Conservation (phyloP, 2,797 vertebrate genomes). For the Anas acuta region DNA sequence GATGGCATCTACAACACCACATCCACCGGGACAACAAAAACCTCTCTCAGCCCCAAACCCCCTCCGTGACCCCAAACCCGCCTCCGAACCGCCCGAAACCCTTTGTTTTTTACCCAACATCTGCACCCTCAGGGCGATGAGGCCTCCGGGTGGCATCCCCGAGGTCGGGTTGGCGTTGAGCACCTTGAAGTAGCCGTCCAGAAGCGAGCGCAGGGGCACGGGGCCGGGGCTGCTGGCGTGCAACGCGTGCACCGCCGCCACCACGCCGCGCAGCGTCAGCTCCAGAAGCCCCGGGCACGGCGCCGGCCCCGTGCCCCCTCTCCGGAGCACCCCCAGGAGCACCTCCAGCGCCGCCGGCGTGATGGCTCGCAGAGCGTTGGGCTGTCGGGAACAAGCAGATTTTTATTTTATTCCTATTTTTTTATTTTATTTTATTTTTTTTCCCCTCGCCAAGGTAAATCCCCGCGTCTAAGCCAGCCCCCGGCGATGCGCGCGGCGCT, state of each 20-base stretch:
- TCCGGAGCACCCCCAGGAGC: slow-evolving; percentile 85
- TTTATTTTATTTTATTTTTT: background rate
- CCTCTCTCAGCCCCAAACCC: background rate
- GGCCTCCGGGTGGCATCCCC: slow-evolving; percentile 61
- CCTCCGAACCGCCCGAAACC: fast-evolving
- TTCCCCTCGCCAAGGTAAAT: background rate
- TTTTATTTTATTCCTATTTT: too few relatives aligned
- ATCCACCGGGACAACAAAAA: too few relatives aligned
- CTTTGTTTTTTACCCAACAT: slow-evolving; percentile 88
- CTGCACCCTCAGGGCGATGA: slow-evolving; percentile 84
- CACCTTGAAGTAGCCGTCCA: slow-evolving; percentile 91
- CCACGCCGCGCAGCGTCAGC: slow-evolving; percentile 82
- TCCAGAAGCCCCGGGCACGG: slow-evolving; percentile 72
- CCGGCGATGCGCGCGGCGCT: background rate
- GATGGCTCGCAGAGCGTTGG: slow-evolving; percentile 88
- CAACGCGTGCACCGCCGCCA: slow-evolving; percentile 87
- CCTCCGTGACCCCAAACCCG: fast-evolving
- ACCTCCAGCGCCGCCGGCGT: slow-evolving; percentile 83
- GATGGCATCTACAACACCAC: slow-evolving; percentile 82
- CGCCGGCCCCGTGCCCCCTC: slow-evolving; percentile 71
- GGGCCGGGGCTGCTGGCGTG: slow-evolving; percentile 87
- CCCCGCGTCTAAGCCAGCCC: background rate
- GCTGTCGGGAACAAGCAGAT: slow-evolving; percentile 68
- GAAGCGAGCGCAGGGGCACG: slow-evolving; percentile 85
- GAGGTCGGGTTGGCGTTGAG: slow-evolving; percentile 87